These are phyloP conservation scores for Scatophagus argus DNA, from an alignment of 2,113 vertebrate genomes.

Conservation along the genomic window DNA sequence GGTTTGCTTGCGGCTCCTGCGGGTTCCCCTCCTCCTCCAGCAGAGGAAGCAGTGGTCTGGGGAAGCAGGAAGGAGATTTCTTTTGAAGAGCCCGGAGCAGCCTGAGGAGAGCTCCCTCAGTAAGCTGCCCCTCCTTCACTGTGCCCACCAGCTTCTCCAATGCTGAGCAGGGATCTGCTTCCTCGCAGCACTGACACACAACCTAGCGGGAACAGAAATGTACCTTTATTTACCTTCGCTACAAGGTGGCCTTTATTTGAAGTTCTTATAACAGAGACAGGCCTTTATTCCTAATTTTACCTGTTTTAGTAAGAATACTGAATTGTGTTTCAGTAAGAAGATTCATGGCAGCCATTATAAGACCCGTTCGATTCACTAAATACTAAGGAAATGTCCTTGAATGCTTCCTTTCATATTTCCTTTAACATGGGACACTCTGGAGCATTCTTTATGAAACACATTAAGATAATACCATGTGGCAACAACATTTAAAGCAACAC, in stretches of 20 bases:
- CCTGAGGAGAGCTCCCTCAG: constrained; percentile 79
- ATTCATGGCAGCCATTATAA: too few relatives aligned
- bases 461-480: too few relatives aligned
- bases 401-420: too few relatives aligned
- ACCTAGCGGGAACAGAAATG: constrained; percentile 72
- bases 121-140: constrained; percentile 79
- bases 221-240: neutral
- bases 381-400: too few relatives aligned
- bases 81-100: constrained; percentile 80
- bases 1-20: neutral
- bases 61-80: constrained; percentile 30
- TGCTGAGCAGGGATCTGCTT: constrained; percentile 71
- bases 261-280: too few relatives aligned
- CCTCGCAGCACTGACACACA: constrained; percentile 85
- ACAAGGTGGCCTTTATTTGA: too few relatives aligned
- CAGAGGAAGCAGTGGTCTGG: constrained; percentile 78
- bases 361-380: too few relatives aligned
- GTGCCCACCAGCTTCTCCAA: constrained; percentile 79
- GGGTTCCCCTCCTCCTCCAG: constrained; percentile 59
- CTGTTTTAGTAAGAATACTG: neutral
- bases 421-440: too few relatives aligned
- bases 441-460: too few relatives aligned
- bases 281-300: neutral
- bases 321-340: neutral
- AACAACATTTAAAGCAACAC: too few relatives aligned